phyloP scores from a whole-genome alignment of 2,888 invertebrate genomes.

The Ichneumon xanthorius region DNA sequence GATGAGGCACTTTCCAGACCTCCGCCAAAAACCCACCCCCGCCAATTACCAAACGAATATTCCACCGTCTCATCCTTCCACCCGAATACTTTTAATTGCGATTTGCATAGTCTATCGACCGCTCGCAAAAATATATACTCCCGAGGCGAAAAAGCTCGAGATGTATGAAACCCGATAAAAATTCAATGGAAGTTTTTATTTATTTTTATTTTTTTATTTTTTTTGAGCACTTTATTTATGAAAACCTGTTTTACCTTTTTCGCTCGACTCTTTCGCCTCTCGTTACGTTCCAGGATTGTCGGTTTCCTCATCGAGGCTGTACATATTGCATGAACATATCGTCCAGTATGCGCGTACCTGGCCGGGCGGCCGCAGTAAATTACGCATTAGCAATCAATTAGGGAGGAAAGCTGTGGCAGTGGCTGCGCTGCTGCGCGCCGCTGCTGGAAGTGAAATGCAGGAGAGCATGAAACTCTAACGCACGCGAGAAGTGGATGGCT shows the following conservation, averaged over 20 bases:
- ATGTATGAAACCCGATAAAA: constrained; percentile 7
- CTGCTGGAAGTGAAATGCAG: constrained; percentile 47
- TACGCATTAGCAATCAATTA: constrained; percentile 71
- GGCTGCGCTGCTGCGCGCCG: constrained; percentile 11
- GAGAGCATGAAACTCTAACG: constrained; percentile 34
- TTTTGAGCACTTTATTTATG: not conserved
- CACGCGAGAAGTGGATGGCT: constrained; percentile 50
- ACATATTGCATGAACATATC: constrained; percentile 16
- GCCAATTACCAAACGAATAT: constrained; percentile 64
- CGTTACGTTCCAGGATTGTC: constrained; percentile 6
- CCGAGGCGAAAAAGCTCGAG: constrained; percentile 30
- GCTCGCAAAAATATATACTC: constrained; percentile 29
- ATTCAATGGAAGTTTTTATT: not conserved
- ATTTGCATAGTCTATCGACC: constrained; percentile 60
- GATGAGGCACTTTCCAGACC: constrained; percentile 54
- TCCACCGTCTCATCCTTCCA: constrained; percentile 28
- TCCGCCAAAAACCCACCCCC: constrained; percentile 28
- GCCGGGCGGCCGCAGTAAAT: constrained; percentile 49
- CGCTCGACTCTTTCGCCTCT: not conserved
- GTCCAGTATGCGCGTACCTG: constrained; percentile 15
- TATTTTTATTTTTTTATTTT: not conserved
- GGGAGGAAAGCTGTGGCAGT: constrained; percentile 59
- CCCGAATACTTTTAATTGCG: constrained; percentile 63
- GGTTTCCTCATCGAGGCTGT: constrained; percentile 3
- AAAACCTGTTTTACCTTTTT: not conserved